phyloP scores from a whole-genome alignment of 2,797 vertebrate species.

The Vespertilio murinus region DNA sequence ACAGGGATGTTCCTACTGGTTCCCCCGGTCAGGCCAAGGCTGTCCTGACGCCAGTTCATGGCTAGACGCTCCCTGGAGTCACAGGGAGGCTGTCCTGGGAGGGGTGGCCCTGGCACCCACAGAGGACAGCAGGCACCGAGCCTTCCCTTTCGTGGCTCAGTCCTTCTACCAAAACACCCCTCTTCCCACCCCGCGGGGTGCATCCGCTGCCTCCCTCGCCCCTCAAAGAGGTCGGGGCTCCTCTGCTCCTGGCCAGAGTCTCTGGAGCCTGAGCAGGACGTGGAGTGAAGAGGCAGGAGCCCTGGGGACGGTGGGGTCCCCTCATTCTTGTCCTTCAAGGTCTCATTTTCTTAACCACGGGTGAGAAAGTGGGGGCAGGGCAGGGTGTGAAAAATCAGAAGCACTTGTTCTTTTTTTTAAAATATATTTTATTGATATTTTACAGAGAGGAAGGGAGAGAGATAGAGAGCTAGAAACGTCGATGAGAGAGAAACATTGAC shows the following conservation, averaged over 20 bases:
- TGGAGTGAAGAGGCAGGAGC: too few relatives aligned
- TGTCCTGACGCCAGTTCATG: too few relatives aligned
- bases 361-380: not conserved
- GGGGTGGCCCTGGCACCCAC: not conserved
- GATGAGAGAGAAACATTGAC: too few relatives aligned
- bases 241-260: too few relatives aligned
- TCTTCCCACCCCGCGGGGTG: accelerated
- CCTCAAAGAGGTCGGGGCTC: accelerated
- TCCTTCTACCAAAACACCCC: not conserved
- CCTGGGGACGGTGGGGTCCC: not conserved
- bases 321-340: not conserved
- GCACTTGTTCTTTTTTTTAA: not conserved
- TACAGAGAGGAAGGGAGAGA: too few relatives aligned
- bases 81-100: not conserved
- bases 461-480: too few relatives aligned
- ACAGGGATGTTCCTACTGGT: not conserved
- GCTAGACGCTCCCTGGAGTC: not conserved
- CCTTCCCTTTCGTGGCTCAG: not conserved
- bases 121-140: accelerated
- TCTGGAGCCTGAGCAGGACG: not conserved
- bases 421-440: too few relatives aligned
- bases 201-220: not conserved
- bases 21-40: not conserved
- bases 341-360: not conserved
- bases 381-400: not conserved